Evolutionary conservation across 2,797 vertebrate species (phyloP).

Genomic region (Enteromius argenteus): DNA sequence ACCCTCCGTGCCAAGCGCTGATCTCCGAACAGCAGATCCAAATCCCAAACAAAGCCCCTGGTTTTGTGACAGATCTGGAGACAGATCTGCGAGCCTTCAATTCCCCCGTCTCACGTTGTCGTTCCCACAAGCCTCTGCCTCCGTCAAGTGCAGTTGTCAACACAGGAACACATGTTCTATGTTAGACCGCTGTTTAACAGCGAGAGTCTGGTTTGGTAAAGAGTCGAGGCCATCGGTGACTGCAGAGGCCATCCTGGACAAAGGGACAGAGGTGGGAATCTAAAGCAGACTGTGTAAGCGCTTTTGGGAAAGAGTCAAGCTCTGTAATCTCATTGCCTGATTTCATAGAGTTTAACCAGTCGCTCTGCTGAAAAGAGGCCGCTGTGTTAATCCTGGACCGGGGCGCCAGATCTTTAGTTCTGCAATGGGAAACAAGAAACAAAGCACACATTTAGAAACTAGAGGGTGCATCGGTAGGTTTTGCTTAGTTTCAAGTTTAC

Average conservation of each 20-base stretch:
- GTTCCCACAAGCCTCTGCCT: conserved; percentile 53
- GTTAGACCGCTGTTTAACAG: conserved; percentile 49
- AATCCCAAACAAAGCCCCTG: conserved; percentile 42
- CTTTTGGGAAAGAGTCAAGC: conserved; percentile 70
- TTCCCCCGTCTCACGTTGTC: conserved; percentile 45
- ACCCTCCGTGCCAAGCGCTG: conserved; percentile 26
- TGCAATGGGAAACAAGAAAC: conserved; percentile 53
- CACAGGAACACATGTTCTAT: conserved; percentile 58
- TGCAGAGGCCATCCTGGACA: conserved; percentile 44
- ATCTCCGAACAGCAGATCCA: conserved; percentile 42
- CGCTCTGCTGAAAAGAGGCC: conserved; percentile 42
- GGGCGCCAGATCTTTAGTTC: conserved; percentile 32
- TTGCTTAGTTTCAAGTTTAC: neutral
- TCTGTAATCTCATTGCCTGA: conserved; percentile 86
- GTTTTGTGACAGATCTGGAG: conserved; percentile 44
- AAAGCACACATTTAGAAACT: neutral
- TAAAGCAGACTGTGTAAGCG: conserved; percentile 51
- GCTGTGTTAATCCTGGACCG: conserved; percentile 53
- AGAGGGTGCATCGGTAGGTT: neutral
- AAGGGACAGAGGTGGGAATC: conserved; percentile 63
- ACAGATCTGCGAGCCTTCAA: conserved; percentile 42
- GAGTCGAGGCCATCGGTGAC: conserved; percentile 28
- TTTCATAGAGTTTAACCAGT: conserved; percentile 88
- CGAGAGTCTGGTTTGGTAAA: conserved; percentile 32
- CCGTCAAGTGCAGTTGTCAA: conserved; percentile 55